Evolutionary conservation across 2,797 vertebrate species (phyloP).

Genomic region (Chiloscyllium punctatum): DNA sequence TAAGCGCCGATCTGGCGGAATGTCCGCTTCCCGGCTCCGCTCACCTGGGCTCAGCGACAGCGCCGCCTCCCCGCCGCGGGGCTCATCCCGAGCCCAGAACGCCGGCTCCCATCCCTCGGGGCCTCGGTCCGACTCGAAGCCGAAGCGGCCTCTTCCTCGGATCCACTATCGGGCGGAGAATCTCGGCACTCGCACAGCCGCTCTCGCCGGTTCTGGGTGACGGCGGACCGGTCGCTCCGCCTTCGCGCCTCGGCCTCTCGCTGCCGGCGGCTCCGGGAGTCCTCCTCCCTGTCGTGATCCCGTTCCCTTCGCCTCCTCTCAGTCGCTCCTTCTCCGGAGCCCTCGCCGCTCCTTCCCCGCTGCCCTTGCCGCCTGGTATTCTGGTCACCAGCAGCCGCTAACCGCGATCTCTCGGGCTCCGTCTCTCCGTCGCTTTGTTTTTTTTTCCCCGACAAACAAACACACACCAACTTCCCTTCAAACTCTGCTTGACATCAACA

Average conservation of each 20-base stretch:
- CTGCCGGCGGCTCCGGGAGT: constrained; percentile 5
- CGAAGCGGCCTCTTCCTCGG: not conserved
- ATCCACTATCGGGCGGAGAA: not conserved
- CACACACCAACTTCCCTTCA: not conserved
- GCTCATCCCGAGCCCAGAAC: not conserved
- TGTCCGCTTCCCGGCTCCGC: not conserved
- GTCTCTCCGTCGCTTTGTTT: not conserved
- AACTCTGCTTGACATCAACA: constrained; percentile 17
- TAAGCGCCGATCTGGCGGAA: not conserved
- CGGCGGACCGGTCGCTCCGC: constrained; percentile 10
- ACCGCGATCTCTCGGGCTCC: not conserved
- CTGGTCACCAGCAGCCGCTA: not conserved
- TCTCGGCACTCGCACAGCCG: too few species aligned
- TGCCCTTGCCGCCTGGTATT: not conserved
- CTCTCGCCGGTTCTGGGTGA: constrained; percentile 28
- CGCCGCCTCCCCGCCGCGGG: not conserved
- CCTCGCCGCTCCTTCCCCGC: not conserved
- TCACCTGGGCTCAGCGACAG: not conserved
- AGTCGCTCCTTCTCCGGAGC: not conserved
- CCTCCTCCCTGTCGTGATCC: not conserved
- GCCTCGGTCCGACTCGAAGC: not conserved
- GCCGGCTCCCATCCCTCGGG: not conserved
- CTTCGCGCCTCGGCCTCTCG: not conserved
- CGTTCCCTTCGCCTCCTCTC: not conserved
- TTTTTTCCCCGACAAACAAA: constrained; percentile 14